Conservation (phyloP, 2,113 vertebrate genomes). For the Aptenodytes patagonicus region DNA sequence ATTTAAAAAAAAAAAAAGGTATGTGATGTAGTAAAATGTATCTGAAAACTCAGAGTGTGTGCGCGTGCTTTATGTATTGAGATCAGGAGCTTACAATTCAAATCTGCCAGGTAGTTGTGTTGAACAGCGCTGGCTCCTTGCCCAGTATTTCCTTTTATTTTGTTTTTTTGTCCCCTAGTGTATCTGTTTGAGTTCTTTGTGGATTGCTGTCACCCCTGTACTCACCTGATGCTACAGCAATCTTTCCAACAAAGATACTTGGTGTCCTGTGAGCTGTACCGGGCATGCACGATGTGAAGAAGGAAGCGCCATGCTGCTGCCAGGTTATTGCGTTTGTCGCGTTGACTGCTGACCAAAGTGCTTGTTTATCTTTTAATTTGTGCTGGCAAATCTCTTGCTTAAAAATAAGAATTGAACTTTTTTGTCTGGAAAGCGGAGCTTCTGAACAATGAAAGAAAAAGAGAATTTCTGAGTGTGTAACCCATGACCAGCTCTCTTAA, state of each 20-base stretch:
- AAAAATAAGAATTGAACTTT: neutral
- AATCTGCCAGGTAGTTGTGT: neutral
- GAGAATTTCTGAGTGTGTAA: neutral
- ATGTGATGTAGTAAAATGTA: neutral
- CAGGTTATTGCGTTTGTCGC: neutral
- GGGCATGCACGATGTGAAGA: neutral
- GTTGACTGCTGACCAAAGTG: neutral
- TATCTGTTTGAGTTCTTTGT: neutral
- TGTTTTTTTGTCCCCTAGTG: neutral
- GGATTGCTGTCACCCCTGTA: neutral
- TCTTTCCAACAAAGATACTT: neutral
- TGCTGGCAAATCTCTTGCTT: neutral
- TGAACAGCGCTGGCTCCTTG: neutral
- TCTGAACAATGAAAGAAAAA: neutral
- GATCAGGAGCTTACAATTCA: neutral
- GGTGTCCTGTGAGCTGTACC: neutral
- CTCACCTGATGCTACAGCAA: fast-evolving
- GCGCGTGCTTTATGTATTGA: neutral
- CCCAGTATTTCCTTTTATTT: neutral
- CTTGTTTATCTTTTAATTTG: neutral
- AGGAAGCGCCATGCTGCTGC: neutral
- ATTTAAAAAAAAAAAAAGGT: neutral
- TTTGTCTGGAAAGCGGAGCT: neutral
- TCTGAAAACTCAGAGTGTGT: neutral
- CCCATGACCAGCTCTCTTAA: neutral